Evolutionary conservation across 2,888 invertebrate species (phyloP).

Genomic region (Pelosia muscerda): DNA sequence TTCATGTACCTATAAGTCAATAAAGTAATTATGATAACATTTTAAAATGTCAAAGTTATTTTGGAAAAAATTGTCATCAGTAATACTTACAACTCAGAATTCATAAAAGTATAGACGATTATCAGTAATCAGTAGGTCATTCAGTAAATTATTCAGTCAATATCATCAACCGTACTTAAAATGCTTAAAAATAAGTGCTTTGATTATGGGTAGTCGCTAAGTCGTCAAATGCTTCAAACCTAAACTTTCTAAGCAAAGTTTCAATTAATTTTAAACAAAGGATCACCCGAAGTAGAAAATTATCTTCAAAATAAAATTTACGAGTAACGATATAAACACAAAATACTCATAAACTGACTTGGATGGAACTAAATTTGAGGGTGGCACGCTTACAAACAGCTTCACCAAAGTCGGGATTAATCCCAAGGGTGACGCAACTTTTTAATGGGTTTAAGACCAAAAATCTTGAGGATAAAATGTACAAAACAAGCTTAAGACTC

Average conservation of each 20-base stretch:
- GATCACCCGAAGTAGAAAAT: constrained; percentile 43
- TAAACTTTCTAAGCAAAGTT: constrained; percentile 7
- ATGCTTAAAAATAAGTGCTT: not conserved
- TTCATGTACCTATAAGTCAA: no score
- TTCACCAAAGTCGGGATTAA: constrained; percentile 30
- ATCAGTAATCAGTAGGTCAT: not conserved
- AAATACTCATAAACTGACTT: constrained; percentile 46
- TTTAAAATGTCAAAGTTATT: no score
- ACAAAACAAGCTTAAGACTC: constrained; percentile 47
- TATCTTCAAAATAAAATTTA: constrained; percentile 43
- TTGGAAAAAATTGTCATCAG: no score
- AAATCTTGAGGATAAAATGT: constrained; percentile 39
- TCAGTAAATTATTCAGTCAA: not conserved
- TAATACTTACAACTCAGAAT: not conserved
- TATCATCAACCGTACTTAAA: not conserved
- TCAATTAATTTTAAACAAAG: constrained; percentile 44
- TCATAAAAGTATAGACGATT: not conserved
- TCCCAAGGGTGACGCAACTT: constrained; percentile 46
- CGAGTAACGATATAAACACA: constrained; percentile 39
- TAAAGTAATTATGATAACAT: no score
- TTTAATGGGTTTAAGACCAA: constrained; percentile 53
- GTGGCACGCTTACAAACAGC: constrained; percentile 39
- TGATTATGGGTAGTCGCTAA: constrained; percentile 7
- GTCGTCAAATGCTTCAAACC: constrained; percentile 2
- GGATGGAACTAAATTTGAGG: constrained; percentile 47